Base-by-base conservation (phyloP, 2,113 vertebrate species). In the Melanotaenia duboulayi region DNA sequence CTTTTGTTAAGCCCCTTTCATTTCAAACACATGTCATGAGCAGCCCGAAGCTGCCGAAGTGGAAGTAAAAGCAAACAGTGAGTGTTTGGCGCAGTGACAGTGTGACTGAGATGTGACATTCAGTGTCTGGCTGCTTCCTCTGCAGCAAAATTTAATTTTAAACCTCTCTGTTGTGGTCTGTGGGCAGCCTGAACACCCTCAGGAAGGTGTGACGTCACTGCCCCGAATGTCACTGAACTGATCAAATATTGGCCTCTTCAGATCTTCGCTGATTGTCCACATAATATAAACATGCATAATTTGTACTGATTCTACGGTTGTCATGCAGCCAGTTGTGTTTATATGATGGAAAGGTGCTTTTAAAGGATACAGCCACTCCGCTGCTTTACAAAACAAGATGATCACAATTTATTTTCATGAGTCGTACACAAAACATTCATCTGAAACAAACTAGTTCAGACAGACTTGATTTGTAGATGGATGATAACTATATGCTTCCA, bases 311-410 rank as follows among this genome's bases (percentile, higher is more conserved):
- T 57, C 25, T 40, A 23, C 17, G 37, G 37, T 14, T 16, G 12
- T 42, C 12, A 19, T 24, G 13, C 22, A 42, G 50, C 22, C 32
- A 5, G 40, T 50, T 42, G 50, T 42, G 52, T 49, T 49, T 25
- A 60, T 14, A 20, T 35, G 55, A 35, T 48, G 17, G n/a, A 42
- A 5, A 42, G 0, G 2, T n/a, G 5, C 16, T 24, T 51, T 59
- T 2, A 14, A 73, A 80, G 64, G 20, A 83, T 17, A 32, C 59
- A 16, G 48, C 70, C 65, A 84, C 54, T 52, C 68, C 64, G n/a
- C 65, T 90, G 86, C 92, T 89, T 93, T 94, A 93, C 82, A 91
- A 94, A 94, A 93, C 84, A 83, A 84, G 60, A 86, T 76, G 72
- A 63, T 76, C 75, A 81, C 83, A 60, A 50, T 93, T 91, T 93